These are phyloP conservation scores for Hyposoter dolosus DNA, from an alignment of 2,888 invertebrate species.

Conservation along the genomic window DNA sequence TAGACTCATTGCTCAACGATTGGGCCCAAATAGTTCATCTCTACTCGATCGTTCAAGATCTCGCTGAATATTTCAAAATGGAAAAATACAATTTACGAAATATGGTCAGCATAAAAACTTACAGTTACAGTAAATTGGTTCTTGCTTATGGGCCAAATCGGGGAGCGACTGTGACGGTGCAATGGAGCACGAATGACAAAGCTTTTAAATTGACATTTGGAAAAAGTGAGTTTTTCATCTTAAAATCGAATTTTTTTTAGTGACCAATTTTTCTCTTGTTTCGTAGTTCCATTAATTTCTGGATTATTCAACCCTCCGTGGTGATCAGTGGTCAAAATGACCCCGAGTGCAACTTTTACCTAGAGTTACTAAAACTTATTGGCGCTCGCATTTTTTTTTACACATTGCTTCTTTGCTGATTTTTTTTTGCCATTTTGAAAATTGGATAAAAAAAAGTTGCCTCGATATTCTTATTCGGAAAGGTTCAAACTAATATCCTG, in stretches of 20 bases:
- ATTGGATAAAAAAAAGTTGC: too few species aligned
- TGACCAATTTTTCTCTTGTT: too few species aligned
- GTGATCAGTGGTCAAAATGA: too few species aligned
- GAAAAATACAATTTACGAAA: slow-evolving; percentile 89
- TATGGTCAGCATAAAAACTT: slow-evolving; percentile 94
- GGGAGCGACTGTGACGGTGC: slow-evolving; percentile 93
- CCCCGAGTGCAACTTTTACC: too few species aligned
- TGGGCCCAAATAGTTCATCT: slow-evolving; percentile 97
- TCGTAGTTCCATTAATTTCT: too few species aligned
- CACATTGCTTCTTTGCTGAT: too few species aligned
- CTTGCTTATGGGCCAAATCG: slow-evolving; percentile 95
- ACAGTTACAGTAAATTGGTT: slow-evolving; percentile 95
- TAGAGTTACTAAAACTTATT: too few species aligned
- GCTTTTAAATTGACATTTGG: slow-evolving; percentile 91
- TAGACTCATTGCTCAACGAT: slow-evolving; percentile 94
- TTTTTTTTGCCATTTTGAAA: too few species aligned
- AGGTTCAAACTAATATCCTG: too few species aligned
- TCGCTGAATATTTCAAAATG: slow-evolving; percentile 91
- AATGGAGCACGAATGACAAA: slow-evolving; percentile 91
- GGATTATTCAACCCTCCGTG: too few species aligned
- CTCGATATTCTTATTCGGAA: too few species aligned
- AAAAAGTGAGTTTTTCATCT: slow-evolving; percentile 77
- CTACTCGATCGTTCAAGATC: slow-evolving; percentile 93
- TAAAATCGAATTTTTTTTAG: too few species aligned
- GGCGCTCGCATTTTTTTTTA: background rate